Conservation (phyloP, 2,888 invertebrate genomes). For the Drosophila neutralis region DNA sequence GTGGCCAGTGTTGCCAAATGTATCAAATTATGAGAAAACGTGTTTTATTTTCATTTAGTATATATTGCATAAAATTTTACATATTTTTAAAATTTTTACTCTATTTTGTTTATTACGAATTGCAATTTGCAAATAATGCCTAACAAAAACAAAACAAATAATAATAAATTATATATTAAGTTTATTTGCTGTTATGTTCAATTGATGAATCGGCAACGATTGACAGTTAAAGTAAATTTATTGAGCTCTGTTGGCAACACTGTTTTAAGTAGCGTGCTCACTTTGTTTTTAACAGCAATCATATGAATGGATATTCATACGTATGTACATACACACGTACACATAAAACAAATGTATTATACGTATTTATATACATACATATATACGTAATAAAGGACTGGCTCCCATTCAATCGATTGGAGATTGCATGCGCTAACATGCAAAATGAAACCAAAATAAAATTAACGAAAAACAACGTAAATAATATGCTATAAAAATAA, state of each 20-base stretch:
- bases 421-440: conserved; percentile 73
- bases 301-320: conserved; percentile 18
- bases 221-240: conserved; percentile 34
- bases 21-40: conserved; percentile 23
- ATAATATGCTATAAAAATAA: conserved; percentile 72
- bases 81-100: not conserved
- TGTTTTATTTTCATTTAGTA: conserved; percentile 21
- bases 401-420: conserved; percentile 70
- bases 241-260: conserved; percentile 45
- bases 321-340: conserved; percentile 5
- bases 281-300: conserved; percentile 31
- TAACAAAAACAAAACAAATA: not conserved
- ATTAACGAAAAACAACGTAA: conserved; percentile 72
- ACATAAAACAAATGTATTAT: conserved; percentile 2
- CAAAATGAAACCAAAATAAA: conserved; percentile 76
- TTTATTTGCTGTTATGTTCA: not conserved
- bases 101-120: not conserved
- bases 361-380: conserved; percentile 5
- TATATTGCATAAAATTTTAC: not conserved
- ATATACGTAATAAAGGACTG: conserved; percentile 16
- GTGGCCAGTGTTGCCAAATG: conserved; percentile 46
- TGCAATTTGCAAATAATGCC: not conserved
- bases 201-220: conserved; percentile 14
- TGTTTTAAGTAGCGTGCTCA: conserved; percentile 39
- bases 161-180: not conserved